Conservation (phyloP, 2,888 invertebrate species). For the Stegana nigrithorax region DNA sequence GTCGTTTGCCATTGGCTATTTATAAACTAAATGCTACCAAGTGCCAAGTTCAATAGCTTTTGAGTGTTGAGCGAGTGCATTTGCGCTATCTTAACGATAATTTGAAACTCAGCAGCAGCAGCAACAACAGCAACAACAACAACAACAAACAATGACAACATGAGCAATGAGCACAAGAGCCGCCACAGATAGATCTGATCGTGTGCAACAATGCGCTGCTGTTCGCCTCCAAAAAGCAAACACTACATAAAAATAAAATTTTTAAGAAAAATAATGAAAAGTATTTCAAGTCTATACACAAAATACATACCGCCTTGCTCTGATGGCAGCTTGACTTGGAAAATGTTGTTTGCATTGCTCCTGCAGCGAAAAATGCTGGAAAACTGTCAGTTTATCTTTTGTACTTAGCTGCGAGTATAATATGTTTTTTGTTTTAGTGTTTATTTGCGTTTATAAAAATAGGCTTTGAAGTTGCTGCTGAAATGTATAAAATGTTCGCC, state of each 20-base stretch:
- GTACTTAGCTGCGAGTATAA: no score
- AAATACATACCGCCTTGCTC: no score
- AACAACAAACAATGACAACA: not conserved
- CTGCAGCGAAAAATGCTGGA: not conserved
- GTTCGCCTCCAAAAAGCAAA: no score
- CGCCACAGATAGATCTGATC: no score
- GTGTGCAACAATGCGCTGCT: no score
- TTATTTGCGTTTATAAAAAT: conserved; percentile 12
- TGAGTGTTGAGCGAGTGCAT: conserved; percentile 15
- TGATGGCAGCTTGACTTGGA: no score
- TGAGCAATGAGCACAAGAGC: not conserved
- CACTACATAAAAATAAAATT: no score
- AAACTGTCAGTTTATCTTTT: not conserved
- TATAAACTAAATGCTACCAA: conserved; percentile 49
- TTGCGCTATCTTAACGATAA: conserved; percentile 13
- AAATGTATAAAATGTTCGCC: no score
- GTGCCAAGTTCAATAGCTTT: conserved; percentile 59
- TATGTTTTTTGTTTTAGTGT: no score
- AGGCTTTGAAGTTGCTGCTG: conserved; percentile 1
- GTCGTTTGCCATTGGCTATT: conserved; percentile 27
- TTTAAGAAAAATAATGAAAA: no score
- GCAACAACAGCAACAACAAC: not conserved
- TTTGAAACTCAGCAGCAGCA: conserved; percentile 6
- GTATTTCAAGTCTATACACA: no score
- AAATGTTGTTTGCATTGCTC: no score